These are phyloP conservation scores for Grammomys dolichurus DNA, from an alignment of 2,113 vertebrate species.

Conservation along the genomic window DNA sequence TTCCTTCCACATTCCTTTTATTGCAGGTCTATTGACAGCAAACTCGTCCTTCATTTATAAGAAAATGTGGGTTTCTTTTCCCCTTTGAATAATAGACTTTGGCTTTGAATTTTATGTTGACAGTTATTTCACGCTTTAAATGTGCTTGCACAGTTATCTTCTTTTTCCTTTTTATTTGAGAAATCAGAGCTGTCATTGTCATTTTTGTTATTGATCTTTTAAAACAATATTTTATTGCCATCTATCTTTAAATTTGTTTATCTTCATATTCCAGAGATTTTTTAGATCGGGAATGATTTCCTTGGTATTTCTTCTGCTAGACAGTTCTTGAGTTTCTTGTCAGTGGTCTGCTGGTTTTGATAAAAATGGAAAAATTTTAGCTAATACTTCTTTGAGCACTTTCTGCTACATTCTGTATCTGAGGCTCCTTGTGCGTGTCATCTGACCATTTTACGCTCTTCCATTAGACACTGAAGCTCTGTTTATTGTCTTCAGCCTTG, in stretches of 20 bases:
- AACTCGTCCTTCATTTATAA: constrained; percentile 63
- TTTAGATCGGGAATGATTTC: background rate
- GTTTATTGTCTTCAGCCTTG: background rate
- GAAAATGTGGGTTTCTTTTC: background rate
- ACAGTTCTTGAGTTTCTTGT: background rate
- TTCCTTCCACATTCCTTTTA: constrained; percentile 60
- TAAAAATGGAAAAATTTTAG: constrained; percentile 10
- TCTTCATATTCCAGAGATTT: background rate
- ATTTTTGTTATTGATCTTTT: background rate
- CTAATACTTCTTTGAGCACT: constrained; percentile 2
- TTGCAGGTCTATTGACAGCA: constrained; percentile 10
- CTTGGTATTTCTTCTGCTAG: background rate
- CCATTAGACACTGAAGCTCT: background rate
- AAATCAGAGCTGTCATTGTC: background rate
- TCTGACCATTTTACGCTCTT: background rate
- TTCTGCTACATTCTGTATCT: background rate
- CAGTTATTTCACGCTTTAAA: background rate
- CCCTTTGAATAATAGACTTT: constrained; percentile 30
- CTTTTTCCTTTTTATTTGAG: background rate
- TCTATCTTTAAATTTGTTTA: background rate
- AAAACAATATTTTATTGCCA: background rate
- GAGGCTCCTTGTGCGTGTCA: background rate
- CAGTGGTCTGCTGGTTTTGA: background rate
- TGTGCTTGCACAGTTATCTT: background rate
- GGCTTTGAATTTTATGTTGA: constrained; percentile 1